Conservation (phyloP, 1,140 invertebrate genomes). For the Cyclargus thomasi region DNA sequence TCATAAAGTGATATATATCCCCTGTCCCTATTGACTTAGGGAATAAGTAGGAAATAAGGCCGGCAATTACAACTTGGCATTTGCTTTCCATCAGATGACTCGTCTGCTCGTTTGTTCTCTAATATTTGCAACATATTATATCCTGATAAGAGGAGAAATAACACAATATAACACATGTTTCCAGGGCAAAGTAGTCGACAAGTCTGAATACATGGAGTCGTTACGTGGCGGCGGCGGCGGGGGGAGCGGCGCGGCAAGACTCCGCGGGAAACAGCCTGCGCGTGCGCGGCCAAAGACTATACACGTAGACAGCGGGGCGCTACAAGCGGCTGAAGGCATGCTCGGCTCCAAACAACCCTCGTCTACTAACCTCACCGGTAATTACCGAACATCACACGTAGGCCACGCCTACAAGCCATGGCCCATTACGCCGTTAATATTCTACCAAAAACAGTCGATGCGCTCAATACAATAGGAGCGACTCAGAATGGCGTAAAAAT, state of each 20-base stretch:
- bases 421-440: not conserved
- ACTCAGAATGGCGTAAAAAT: too few species aligned
- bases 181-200: slow-evolving; percentile 85
- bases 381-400: not conserved
- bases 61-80: too few species aligned
- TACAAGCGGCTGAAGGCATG: slow-evolving; percentile 83
- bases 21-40: too few species aligned
- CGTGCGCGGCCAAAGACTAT: slow-evolving; percentile 90
- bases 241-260: slow-evolving; percentile 47
- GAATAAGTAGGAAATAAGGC: too few species aligned
- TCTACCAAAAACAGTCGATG: too few species aligned
- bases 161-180: slow-evolving; percentile 16
- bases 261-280: slow-evolving; percentile 37
- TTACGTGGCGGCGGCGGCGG: slow-evolving; percentile 63
- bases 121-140: too few species aligned
- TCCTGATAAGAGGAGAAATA: too few species aligned
- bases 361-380: slow-evolving; percentile 87
- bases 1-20: too few species aligned
- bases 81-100: too few species aligned
- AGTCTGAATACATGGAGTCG: slow-evolving; percentile 80
- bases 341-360: slow-evolving; percentile 88
- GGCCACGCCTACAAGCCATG: not conserved
- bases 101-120: too few species aligned
- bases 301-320: slow-evolving; percentile 87
- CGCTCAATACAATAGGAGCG: too few species aligned